Evolutionary conservation across 2,113 vertebrate species (phyloP).

Genomic region (Lethenteron camtschaticum): DNA sequence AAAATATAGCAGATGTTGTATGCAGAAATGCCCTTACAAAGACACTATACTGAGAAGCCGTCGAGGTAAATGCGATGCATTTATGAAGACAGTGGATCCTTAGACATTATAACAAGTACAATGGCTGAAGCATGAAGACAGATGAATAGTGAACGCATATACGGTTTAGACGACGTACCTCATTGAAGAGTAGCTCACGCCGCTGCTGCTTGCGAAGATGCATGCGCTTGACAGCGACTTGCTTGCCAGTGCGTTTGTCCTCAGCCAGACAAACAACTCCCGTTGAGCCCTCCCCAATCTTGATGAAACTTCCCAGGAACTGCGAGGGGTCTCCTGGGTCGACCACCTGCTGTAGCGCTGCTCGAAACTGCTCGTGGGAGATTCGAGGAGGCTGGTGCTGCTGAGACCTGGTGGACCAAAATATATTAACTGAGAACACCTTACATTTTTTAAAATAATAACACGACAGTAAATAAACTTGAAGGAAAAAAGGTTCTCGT

Average conservation of each 20-base stretch:
- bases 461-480: no score
- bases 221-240: constrained; percentile 98
- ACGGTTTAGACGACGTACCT: constrained; percentile 27
- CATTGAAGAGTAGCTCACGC: constrained; percentile 83
- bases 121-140: no score
- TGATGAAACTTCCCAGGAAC: constrained; percentile 72
- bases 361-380: constrained; percentile 89
- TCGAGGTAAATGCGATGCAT: no score
- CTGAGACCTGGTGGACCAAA: constrained; percentile 24
- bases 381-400: constrained; percentile 65
- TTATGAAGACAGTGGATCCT: no score
- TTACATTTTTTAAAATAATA: no score
- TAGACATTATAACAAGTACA: no score
- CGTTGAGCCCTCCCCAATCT: constrained; percentile 88
- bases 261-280: constrained; percentile 81
- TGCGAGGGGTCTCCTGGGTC: constrained; percentile 75
- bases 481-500: no score
- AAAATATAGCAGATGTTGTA: no score
- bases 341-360: constrained; percentile 86
- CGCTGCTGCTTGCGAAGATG: constrained; percentile 85
- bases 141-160: no score
- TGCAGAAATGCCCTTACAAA: no score
- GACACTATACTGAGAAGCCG: no score
- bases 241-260: constrained; percentile 73
- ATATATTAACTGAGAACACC: neutral